Conservation (phyloP, 2,797 vertebrate genomes). For the Varecia variegata region DNA sequence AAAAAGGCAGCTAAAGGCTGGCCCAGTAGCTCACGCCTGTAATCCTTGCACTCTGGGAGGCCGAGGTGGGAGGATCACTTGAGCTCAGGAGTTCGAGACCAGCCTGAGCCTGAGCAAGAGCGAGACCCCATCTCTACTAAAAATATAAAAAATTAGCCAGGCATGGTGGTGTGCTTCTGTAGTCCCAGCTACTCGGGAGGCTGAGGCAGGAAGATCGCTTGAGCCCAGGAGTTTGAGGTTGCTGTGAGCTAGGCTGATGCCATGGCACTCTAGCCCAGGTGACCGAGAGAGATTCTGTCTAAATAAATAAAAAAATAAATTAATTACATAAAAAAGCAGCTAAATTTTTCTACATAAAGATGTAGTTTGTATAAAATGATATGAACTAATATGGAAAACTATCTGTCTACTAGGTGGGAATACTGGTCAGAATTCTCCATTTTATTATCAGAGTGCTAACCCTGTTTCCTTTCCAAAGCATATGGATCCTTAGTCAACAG, state of each 20-base stretch:
- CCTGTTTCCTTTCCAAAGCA: background rate
- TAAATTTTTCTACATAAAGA: background rate
- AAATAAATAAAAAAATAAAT: background rate
- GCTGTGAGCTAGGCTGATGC: background rate
- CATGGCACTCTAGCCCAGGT: background rate
- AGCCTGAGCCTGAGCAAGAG: too few species aligned
- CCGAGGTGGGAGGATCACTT: too few species aligned
- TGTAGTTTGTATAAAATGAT: background rate
- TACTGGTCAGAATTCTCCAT: background rate
- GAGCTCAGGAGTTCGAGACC: too few species aligned
- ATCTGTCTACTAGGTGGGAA: background rate
- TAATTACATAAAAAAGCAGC: background rate
- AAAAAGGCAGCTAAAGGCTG: too few species aligned
- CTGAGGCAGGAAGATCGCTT: background rate
- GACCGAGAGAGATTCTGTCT: background rate
- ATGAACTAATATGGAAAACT: constrained; percentile 8
- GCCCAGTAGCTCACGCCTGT: too few species aligned
- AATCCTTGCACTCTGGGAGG: too few species aligned
- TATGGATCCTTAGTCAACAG: background rate
- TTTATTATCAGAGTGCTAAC: background rate
- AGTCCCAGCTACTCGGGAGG: too few species aligned
- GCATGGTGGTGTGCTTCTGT: too few species aligned
- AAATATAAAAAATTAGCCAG: too few species aligned
- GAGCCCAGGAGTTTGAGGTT: background rate
- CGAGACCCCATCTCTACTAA: too few species aligned